Evolutionary conservation across 2,888 invertebrate species (phyloP), one percentile per base, ranked within the genome.

Genomic region (Acrobasis consociella): DNA sequence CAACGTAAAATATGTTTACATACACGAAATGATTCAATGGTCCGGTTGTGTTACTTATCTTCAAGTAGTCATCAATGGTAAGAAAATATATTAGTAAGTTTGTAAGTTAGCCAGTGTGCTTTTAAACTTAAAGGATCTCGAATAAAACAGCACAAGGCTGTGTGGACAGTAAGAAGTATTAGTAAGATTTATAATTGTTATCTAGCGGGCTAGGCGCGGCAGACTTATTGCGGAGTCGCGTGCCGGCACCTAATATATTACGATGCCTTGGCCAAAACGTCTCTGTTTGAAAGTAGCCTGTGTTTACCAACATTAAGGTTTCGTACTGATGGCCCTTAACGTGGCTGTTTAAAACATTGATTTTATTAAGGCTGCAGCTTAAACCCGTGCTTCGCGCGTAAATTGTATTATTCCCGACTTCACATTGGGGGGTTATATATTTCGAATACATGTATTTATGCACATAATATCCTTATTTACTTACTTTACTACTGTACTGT

Each of bases 181-280:
- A 85, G 83, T 72, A 76, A 86, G 86, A 87, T 89, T 87, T 89
- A 89, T 89, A 89, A 89, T 89, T 87, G 87, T 87, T 89, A 87
- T 87, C 86, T 85, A 83, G 75, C 74, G 74, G 78, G 83, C 78
- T 81, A 83, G 87, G 88, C 86, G 86, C 81, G 87, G 87, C 83
- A 80, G 76, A 88, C 80, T 87, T 87, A 89, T 89, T 82, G 88
- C 87, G 73, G 66, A 69, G 78, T 90, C 77, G 90, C 90, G 90
- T 90, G 90, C 82, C 82, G 67, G 77, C 86, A 83, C 85, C 83
- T 84, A 86, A 90, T 89, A 88, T 84, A 85, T 90, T 84, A 89
- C 82, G 70, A 73, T 76, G 83, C 83, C 83, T 86, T 78, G 78
- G 83, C 84, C 81, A 79, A 86, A 87, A 87, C 86, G 83, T 87